phyloP scores from a whole-genome alignment of 2,797 vertebrate genomes.

The Sebastes miniatus region DNA sequence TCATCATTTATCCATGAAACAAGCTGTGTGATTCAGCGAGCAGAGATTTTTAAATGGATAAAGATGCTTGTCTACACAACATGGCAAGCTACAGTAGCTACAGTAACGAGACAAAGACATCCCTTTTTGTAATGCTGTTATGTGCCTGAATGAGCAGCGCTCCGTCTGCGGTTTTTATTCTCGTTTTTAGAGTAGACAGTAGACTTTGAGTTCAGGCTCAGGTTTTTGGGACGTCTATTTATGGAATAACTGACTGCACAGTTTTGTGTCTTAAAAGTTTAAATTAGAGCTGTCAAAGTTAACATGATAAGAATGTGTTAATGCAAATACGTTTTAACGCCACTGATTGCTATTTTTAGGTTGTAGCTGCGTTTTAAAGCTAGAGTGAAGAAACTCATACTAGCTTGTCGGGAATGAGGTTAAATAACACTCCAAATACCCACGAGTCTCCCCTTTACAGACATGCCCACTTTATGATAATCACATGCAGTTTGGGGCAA shows the following conservation, averaged over 20 bases:
- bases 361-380: background rate
- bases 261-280: background rate
- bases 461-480: no score
- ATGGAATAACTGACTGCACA: background rate
- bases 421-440: no score
- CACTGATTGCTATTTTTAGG: no score
- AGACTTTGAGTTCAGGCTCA: background rate
- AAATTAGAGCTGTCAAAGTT: no score
- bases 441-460: no score
- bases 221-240: background rate
- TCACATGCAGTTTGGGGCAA: no score
- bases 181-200: background rate
- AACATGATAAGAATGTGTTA: no score
- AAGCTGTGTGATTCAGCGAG: constrained; percentile 32
- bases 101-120: constrained; percentile 27
- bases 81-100: background rate
- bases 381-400: no score
- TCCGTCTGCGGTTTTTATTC: background rate
- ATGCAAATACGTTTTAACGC: no score
- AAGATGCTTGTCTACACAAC: constrained; percentile 24
- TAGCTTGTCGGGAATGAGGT: no score
- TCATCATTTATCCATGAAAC: constrained; percentile 62
- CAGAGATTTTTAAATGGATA: constrained; percentile 51
- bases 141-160: constrained; percentile 16
- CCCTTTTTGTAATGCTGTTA: background rate